Evolutionary conservation across 2,113 vertebrate species (phyloP).

Genomic region (Fulica atra): DNA sequence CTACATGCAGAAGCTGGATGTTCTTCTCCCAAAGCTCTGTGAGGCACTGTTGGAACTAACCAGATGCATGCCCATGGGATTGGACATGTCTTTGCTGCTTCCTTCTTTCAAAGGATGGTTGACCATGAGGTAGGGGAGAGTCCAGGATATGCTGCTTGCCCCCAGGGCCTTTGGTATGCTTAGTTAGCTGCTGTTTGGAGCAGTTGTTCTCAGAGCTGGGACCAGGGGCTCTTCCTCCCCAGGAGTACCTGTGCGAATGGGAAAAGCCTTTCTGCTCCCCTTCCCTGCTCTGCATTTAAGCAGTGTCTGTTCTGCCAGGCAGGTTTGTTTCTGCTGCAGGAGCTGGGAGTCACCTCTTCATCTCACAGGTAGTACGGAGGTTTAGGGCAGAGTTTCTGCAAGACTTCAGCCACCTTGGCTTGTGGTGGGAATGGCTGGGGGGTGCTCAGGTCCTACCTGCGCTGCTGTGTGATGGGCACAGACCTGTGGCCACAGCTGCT

Average conservation of each 20-base stretch:
- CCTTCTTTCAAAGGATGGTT: neutral
- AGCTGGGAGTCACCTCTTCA: neutral
- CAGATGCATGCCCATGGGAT: rapidly evolving
- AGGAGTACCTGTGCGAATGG: neutral
- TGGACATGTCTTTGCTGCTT: neutral
- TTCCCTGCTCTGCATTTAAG: neutral
- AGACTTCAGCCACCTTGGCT: neutral
- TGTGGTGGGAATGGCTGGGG: neutral
- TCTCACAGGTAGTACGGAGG: neutral
- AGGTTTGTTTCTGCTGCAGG: neutral
- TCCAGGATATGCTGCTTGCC: neutral
- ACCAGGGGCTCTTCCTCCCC: neutral
- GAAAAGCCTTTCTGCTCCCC: neutral
- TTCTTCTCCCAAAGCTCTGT: neutral
- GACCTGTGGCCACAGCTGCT: neutral
- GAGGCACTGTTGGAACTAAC: neutral
- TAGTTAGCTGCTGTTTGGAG: neutral
- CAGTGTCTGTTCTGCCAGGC: neutral
- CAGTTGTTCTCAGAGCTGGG: neutral
- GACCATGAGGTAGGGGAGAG: neutral
- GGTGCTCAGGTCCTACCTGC: neutral
- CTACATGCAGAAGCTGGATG: neutral
- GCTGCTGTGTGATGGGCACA: neutral
- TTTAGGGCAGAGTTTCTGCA: neutral
- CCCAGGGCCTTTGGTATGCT: neutral